Evolutionary conservation across 1,140 invertebrate species (phyloP), one percentile per base, ranked within the genome.

Genomic region (Chymomyza costata): DNA sequence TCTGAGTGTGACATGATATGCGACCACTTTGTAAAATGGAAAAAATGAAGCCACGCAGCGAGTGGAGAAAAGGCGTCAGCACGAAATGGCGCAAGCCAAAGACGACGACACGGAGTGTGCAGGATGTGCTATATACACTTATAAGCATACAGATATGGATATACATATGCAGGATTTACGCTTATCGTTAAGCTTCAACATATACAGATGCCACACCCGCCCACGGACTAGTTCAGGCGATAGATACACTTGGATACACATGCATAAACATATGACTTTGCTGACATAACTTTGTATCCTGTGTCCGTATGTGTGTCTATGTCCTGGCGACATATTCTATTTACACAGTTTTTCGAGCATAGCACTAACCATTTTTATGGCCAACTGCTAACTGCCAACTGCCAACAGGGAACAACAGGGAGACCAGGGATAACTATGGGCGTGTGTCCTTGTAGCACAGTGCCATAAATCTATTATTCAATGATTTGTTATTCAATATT

Each of bases 401-500:
- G n/a, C n/a, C 40, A 55, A 49, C 38, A 55, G 69, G 56, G 65
- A 31, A 39, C 53, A 55, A 32, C 18, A 67, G 57, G 51, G 54
- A 68, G n/a, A n/a, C n/a, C n/a, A n/a, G n/a, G n/a, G n/a, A n/a
- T n/a, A n/a, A n/a, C 21, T 18, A 18, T 28, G 30, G 30, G 28
- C n/a, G 3, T 25, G 40, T 45, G 28, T 31, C 32, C 17, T 32
- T 18, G 32, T 10, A 31, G 8, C 11, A 16, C 5, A 43, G 62
- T 62, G 62, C 64, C 78, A 82, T 82, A 82, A 82, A 82, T 82
- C 78, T 80, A 82, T 82, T 82, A 82, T 82, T 61, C 64, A 65
- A 82, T 82, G 78, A 82, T 82, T 82, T 82, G 78, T 82, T 82
- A 82, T 82, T 82, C 78, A 82, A 82, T 82, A 82, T 82, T 82